Conservation (phyloP, 1,140 invertebrate species). For the Anoplolepis gracilipes region DNA sequence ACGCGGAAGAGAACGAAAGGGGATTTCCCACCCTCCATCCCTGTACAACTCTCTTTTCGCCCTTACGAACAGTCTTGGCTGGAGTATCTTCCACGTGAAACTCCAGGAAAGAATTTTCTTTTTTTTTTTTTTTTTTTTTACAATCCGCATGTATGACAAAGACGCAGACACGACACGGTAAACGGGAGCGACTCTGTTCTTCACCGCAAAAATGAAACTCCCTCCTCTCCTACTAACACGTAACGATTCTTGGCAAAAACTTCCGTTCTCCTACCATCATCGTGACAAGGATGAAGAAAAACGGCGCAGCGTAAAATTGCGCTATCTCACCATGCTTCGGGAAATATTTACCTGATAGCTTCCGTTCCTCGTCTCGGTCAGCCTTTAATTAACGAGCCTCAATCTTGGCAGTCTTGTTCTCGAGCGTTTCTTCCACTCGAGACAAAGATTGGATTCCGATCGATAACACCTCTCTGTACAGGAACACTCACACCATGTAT, state of each 20-base stretch:
- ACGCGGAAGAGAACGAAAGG: slow-evolving; percentile 33
- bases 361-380: slow-evolving; percentile 40
- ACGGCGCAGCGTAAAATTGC: slow-evolving; percentile 58
- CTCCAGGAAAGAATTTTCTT: not conserved
- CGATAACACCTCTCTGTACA: slow-evolving; percentile 1
- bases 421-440: slow-evolving; percentile 38
- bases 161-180: not conserved
- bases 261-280: not conserved
- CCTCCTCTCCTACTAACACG: not conserved
- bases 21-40: slow-evolving; percentile 6
- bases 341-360: slow-evolving; percentile 81
- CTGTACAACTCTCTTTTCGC: not conserved
- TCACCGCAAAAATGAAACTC: not conserved
- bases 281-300: slow-evolving; percentile 38
- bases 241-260: slow-evolving; percentile 13
- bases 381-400: slow-evolving; percentile 76
- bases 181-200: not conserved
- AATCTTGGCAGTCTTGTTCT: slow-evolving; percentile 62
- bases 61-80: slow-evolving; percentile 14
- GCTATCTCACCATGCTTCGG: slow-evolving; percentile 41
- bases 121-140: slow-evolving; percentile 12
- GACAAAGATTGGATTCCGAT: slow-evolving; percentile 29
- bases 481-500: not conserved
- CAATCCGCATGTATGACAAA: not conserved
- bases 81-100: slow-evolving; percentile 10